These are phyloP conservation scores for Neuroterus valhalla DNA, from an alignment of 1,140 invertebrate genomes.

Conservation along the genomic window DNA sequence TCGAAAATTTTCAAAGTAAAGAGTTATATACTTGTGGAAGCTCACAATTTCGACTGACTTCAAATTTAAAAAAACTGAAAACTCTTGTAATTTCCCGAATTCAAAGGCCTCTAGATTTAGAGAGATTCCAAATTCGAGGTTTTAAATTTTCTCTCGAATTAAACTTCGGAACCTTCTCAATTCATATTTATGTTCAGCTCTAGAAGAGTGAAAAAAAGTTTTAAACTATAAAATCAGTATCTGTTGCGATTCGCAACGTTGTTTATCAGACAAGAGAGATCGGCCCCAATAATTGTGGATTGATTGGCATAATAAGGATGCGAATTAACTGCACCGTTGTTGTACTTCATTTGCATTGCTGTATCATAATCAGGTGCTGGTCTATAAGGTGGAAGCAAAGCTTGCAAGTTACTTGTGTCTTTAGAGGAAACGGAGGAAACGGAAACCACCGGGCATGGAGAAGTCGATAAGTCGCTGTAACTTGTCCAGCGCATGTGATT, in stretches of 20 bases:
- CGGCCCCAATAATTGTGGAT: conserved; percentile 68
- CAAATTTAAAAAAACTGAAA: no score
- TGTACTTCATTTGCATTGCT: conserved; percentile 89
- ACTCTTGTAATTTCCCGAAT: no score
- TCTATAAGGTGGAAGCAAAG: conserved; percentile 90
- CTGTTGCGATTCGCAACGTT: conserved; percentile 69
- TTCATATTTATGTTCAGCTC: neutral
- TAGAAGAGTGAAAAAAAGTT: neutral
- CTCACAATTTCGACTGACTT: no score
- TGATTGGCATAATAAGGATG: conserved; percentile 74
- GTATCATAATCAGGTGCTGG: conserved; percentile 96
- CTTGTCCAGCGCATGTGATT: conserved; percentile 71
- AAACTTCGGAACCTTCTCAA: no score
- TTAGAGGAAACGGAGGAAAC: conserved; percentile 70
- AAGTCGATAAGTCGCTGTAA: conserved; percentile 72
- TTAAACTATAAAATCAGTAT: conserved; percentile 57
- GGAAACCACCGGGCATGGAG: conserved; percentile 70
- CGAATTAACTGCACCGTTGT: conserved; percentile 64
- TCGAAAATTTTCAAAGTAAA: no score
- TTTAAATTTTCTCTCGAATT: no score
- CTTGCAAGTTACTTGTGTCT: conserved; percentile 77
- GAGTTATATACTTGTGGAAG: no score
- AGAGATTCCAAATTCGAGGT: no score
- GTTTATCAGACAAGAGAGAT: conserved; percentile 67
- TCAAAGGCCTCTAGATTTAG: no score